A percentile compares a stretch with the other conserved stretches of the same genome.
phyloP scores from a whole-genome alignment of 2,888 invertebrate genomes.

The Drosophila rubida region DNA sequence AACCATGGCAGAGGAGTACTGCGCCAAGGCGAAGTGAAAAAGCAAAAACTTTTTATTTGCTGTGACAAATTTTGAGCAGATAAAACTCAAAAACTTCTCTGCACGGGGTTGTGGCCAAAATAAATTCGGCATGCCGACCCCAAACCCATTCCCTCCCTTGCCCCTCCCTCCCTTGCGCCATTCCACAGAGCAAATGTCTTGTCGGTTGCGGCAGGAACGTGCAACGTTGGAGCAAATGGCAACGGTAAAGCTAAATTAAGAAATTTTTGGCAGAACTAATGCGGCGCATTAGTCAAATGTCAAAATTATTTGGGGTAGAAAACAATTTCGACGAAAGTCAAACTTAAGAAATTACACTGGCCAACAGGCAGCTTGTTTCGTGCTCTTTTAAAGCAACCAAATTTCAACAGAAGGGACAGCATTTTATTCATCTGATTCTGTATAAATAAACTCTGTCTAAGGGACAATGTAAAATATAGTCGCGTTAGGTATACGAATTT shows the following conservation, averaged over 20 bases:
- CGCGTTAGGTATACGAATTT: not conserved
- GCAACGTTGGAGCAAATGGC: conserved; percentile 36
- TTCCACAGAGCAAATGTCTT: conserved; percentile 1
- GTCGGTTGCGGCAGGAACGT: conserved; percentile 27
- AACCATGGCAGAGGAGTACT: conserved; percentile 13
- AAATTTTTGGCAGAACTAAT: conserved; percentile 75
- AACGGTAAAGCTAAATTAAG: conserved; percentile 63
- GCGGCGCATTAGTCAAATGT: conserved; percentile 74
- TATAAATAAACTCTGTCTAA: not conserved
- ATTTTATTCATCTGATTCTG: too few relatives aligned
- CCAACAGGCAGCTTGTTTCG: conserved; percentile 3
- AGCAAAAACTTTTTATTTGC: conserved; percentile 75
- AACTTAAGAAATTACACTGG: conserved; percentile 38
- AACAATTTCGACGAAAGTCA: conserved; percentile 43
- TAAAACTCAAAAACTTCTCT: conserved; percentile 70
- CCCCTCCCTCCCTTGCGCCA: not conserved
- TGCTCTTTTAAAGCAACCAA: not conserved
- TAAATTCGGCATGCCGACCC: conserved; percentile 58
- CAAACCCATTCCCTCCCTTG: conserved; percentile 7
- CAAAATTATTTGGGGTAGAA: conserved; percentile 61
- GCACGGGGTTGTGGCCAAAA: conserved; percentile 57
- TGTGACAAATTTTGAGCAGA: conserved; percentile 77
- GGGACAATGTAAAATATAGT: not conserved
- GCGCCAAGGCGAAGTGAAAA: conserved; percentile 50
- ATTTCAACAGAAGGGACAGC: not conserved